phyloP scores from a whole-genome alignment of 2,113 vertebrate genomes.

The Carassius auratus region DNA sequence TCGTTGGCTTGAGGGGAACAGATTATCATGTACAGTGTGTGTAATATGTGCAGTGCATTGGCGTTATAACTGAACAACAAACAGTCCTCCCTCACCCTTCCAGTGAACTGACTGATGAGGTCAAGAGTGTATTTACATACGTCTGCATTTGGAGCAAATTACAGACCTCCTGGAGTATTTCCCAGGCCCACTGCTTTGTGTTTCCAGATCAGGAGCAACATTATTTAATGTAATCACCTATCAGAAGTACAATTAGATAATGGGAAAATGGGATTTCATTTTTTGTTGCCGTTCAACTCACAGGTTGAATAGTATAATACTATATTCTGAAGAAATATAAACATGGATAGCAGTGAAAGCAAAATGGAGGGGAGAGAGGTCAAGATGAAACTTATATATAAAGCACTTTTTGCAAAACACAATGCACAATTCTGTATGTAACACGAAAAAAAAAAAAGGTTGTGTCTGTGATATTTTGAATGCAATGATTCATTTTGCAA shows the following conservation, averaged over 20 bases:
- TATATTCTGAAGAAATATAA: no score
- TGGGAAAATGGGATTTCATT: background rate
- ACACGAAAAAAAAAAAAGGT: no score
- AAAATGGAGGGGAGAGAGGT: no score
- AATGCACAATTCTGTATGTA: no score
- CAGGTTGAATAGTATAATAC: no score
- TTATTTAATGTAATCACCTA: background rate
- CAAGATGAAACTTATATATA: no score
- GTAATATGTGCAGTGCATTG: constrained; percentile 61
- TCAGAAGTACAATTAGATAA: background rate
- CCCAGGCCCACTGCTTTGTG: constrained; percentile 49
- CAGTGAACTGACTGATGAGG: constrained; percentile 66
- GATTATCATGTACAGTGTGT: constrained; percentile 67
- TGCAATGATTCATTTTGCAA: no score
- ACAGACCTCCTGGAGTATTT: constrained; percentile 63
- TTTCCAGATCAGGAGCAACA: constrained; percentile 10
- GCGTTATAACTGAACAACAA: constrained; percentile 73
- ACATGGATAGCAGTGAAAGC: no score
- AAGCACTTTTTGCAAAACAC: no score
- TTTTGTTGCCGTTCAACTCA: background rate
- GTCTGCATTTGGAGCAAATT: constrained; percentile 56
- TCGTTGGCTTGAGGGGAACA: constrained; percentile 55
- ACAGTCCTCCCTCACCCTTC: constrained; percentile 61
- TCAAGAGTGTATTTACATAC: constrained; percentile 57
- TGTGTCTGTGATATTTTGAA: no score